phyloP scores from a whole-genome alignment of 2,888 invertebrate species.

The Bombyx huttoni region DNA sequence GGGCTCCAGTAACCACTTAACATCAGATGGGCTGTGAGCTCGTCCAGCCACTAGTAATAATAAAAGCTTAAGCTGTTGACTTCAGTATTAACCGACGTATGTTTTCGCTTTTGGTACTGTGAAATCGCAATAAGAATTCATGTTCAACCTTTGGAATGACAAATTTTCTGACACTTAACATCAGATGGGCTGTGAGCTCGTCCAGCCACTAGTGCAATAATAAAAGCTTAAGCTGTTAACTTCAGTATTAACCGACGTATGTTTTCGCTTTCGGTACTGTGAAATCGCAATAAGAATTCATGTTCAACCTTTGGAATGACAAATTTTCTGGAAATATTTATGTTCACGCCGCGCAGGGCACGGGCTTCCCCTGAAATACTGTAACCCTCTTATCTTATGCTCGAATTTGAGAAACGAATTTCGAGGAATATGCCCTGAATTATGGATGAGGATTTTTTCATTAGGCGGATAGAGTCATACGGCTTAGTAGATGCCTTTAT shows the following conservation, averaged over 20 bases:
- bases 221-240: not conserved
- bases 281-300: constrained; percentile 26
- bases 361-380: not conserved
- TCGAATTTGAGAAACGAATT: not conserved
- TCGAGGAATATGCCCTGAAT: not conserved
- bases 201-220: too few relatives aligned
- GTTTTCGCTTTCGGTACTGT: constrained; percentile 10
- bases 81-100: constrained; percentile 7
- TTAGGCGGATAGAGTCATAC: not conserved
- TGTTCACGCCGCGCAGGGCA: constrained; percentile 6
- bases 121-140: constrained; percentile 26
- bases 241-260: constrained; percentile 7
- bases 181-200: too few relatives aligned
- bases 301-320: constrained; percentile 24
- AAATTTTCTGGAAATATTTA: constrained; percentile 21
- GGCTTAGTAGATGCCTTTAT: too few relatives aligned
- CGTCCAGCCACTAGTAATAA: too few relatives aligned
- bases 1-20: too few relatives aligned
- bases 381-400: not conserved
- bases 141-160: constrained; percentile 24
- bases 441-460: not conserved
- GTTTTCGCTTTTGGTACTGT: constrained; percentile 10
- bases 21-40: too few relatives aligned
- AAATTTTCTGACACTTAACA: constrained; percentile 24
- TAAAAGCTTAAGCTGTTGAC: not conserved